Percentiles rank a stretch among this genome's conserved stretches.
Conservation (phyloP, 2,888 invertebrate genomes). For the Yponomeuta plumbellus region DNA sequence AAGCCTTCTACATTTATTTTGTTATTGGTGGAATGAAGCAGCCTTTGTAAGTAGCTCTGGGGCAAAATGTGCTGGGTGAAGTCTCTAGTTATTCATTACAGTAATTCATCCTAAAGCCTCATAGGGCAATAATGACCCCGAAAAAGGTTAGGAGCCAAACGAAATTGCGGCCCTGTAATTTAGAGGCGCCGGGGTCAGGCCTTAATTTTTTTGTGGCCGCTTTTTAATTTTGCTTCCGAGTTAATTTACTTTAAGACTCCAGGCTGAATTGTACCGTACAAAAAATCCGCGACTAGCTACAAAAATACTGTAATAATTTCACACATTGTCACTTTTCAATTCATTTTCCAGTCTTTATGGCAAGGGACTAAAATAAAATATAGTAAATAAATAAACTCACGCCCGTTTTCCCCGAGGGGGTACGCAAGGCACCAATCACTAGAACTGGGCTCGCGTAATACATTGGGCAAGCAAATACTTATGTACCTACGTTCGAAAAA, state of each 20-base stretch:
- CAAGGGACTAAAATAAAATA: too few species aligned
- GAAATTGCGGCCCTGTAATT: neutral
- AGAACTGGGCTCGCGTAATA: too few species aligned
- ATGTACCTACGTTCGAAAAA: too few species aligned
- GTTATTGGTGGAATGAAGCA: too few species aligned
- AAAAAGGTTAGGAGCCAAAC: constrained; percentile 1
- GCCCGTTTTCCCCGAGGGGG: too few species aligned
- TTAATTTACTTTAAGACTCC: neutral
- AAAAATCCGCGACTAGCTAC: neutral
- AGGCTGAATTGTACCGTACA: neutral
- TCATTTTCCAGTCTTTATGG: too few species aligned
- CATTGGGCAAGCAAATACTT: too few species aligned
- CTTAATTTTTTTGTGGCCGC: constrained; percentile 1
- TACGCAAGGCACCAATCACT: too few species aligned
- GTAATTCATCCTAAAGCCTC: constrained; percentile 8
- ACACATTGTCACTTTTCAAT: too few species aligned
- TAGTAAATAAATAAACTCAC: too few species aligned
- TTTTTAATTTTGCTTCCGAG: neutral
- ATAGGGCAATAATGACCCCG: constrained; percentile 2
- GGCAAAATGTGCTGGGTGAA: neutral
- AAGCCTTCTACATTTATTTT: too few species aligned
- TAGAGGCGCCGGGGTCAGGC: neutral
- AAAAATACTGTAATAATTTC: too few species aligned
- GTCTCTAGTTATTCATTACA: constrained; percentile 9
- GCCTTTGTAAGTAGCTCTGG: neutral